Base-by-base conservation (phyloP, 1,140 invertebrate species). In the Myzus persicae region DNA sequence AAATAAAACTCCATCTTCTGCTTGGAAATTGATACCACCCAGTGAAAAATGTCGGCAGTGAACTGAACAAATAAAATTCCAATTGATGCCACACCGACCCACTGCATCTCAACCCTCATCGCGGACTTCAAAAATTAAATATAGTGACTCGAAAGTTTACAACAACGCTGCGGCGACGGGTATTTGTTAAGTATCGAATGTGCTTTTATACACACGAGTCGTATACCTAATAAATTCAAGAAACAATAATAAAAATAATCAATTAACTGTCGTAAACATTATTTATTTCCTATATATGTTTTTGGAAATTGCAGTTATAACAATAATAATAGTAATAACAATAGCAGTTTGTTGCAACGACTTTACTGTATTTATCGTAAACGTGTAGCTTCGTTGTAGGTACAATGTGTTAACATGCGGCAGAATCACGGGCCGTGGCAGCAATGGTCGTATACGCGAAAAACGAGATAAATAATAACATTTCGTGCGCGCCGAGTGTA, bases 121-220 rank as follows among this genome's bases (percentile, higher is more conserved):
- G 31, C 18, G 9, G 42, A 85, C 84, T 85, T 44, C 26, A 46
- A 85, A 85, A 85, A 85, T 85, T 85, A 85, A 85, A 85, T 85
- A 44, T n/a, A 85, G 26, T 20, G 26, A 85, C 42, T 46, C 14
- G 40, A 85, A 85, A 46, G 40, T 46, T 85, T 85, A 85, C 38
- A 31, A 44, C 31, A 44, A n/a, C 40, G 26, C 14, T 26, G 31
- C 20, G 38, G 22, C 38, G 22, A 87, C 85, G 36, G 22, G 9
- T 89, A 87, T 46, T n/a, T 6, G 42, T 87, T 46, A 46, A 36
- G n/a, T 40, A 89, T 89, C 88, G 22, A 31, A 22, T 89, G 24
- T 4, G n/a, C 31, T 87, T 87, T 46, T 87, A 36, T 36, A 24
- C 44, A 9, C n/a, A 3, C n/a, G 9, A 88, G 44, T 26, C 36